These are phyloP conservation scores for Hycleus cichorii DNA, from an alignment of 1,140 invertebrate species.

Conservation along the genomic window DNA sequence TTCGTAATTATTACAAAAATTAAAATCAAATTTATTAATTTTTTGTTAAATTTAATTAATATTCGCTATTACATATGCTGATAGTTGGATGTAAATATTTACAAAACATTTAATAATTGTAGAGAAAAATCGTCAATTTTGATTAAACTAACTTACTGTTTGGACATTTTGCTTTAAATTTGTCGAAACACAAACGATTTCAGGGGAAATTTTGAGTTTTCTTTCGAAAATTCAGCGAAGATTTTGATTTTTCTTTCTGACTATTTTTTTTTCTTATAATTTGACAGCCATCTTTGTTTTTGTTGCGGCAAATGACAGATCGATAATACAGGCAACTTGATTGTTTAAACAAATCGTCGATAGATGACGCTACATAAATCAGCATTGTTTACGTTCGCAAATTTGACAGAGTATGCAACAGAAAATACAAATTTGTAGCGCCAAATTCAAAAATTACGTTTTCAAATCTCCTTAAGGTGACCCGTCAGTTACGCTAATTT, in stretches of 20 bases:
- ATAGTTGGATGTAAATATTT: constrained; percentile 1
- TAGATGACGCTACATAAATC: no score
- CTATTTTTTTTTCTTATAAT: neutral
- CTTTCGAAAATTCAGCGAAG: constrained; percentile 2
- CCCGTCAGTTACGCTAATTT: no score
- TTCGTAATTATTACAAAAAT: neutral
- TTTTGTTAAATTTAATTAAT: constrained; percentile 56
- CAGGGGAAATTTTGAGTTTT: constrained; percentile 12
- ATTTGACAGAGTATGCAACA: no score
- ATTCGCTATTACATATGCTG: constrained; percentile 5
- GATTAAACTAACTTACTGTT: constrained; percentile 7
- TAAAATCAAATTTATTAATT: neutral
- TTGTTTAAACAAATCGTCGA: no score
- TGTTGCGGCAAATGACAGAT: no score
- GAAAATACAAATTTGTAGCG: no score
- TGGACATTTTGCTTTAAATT: constrained; percentile 5
- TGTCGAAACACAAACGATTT: constrained; percentile 2
- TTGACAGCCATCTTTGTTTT: neutral
- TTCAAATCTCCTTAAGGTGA: no score
- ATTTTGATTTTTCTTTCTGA: constrained; percentile 8
- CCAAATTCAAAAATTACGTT: no score
- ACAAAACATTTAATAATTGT: neutral
- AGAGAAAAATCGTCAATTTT: neutral
- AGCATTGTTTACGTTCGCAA: no score
- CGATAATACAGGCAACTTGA: no score